phyloP scores from a whole-genome alignment of 2,113 vertebrate species.

The Dromaius novaehollandiae region DNA sequence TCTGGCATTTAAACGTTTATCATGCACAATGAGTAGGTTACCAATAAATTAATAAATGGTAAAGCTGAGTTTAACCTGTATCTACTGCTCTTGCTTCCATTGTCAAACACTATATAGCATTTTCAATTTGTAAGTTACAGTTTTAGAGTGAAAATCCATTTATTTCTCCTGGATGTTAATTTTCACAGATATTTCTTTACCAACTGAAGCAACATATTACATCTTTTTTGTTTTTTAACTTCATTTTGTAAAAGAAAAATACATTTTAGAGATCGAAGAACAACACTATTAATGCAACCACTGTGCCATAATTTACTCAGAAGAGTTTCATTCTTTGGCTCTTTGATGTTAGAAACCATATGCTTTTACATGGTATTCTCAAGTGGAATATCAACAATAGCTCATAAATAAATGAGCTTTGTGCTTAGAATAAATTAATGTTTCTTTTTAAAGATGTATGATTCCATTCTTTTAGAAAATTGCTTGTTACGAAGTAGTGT shows the following conservation, averaged over 20 bases:
- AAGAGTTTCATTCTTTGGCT: neutral
- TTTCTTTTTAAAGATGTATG: neutral
- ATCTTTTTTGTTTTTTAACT: neutral
- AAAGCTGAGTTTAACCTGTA: neutral
- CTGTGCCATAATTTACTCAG: neutral
- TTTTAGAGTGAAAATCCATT: neutral
- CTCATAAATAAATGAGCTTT: neutral
- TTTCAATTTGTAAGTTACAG: neutral
- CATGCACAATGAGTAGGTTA: neutral
- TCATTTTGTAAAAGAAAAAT: neutral
- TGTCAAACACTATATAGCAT: neutral
- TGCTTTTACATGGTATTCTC: neutral
- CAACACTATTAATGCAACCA: neutral
- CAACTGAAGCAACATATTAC: neutral
- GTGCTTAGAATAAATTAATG: neutral
- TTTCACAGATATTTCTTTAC: neutral
- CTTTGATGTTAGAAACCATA: neutral
- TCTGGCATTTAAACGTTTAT: neutral
- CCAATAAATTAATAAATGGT: neutral
- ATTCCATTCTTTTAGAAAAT: neutral
- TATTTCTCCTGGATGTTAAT: neutral
- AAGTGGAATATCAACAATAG: neutral
- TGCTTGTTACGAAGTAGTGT: neutral
- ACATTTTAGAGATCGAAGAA: neutral
- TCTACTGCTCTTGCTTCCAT: neutral